phyloP scores from a whole-genome alignment of 2,888 invertebrate genomes.

The Hypena proboscidalis region DNA sequence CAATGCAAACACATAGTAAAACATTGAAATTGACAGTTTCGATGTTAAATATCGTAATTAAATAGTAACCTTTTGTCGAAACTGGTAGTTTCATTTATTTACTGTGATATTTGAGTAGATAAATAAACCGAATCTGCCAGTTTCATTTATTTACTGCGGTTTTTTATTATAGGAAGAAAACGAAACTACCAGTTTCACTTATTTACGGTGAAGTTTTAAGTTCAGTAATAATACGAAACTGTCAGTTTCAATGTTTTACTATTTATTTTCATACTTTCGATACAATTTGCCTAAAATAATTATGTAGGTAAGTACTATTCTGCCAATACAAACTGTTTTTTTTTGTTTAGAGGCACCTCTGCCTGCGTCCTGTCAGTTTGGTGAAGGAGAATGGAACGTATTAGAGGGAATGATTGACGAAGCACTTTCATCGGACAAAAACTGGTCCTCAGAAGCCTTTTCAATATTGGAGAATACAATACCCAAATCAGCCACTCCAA shows the following conservation, averaged over 20 bases:
- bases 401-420: neutral
- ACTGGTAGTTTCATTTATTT: constrained; percentile 6
- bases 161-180: neutral
- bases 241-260: neutral
- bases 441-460: neutral
- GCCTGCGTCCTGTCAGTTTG: neutral
- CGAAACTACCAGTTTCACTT: too few species aligned
- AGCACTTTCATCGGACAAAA: constrained; percentile 3
- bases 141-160: neutral
- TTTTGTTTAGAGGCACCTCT: neutral
- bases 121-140: neutral
- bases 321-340: neutral
- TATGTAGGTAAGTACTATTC: neutral
- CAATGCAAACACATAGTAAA: too few species aligned
- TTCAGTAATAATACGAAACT: neutral
- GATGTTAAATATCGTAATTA: constrained; percentile 4
- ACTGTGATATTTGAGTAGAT: constrained; percentile 2
- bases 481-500: too few species aligned
- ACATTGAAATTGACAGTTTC: too few species aligned
- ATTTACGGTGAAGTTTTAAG: too few species aligned
- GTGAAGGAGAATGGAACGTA: neutral
- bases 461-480: too few species aligned
- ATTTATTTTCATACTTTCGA: neutral
- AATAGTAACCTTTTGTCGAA: constrained; percentile 9
- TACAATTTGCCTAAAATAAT: neutral